Evolutionary conservation across 2,888 invertebrate genomes (phyloP), one percentile per base, ranked within the genome.

Genomic region (Dysmachus trigonus): DNA sequence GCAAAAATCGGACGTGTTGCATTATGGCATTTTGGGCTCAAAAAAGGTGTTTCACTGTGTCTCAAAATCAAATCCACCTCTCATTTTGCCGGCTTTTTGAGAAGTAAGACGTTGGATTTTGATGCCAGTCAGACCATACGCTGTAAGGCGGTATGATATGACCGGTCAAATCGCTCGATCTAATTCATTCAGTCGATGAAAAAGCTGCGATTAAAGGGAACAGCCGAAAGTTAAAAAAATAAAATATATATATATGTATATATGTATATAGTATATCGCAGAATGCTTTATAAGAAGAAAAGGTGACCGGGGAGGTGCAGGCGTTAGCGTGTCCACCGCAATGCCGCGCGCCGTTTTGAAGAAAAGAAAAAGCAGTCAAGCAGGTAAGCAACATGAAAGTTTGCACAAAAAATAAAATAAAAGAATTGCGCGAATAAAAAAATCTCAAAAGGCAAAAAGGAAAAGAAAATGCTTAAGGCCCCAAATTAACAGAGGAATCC

Each of bases 401-500:
- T 76, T 76, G 76, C 76, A 38, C n/a, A 76, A 76, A 76, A 76
- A n/a, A n/a, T n/a, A n/a, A n/a, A n/a, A n/a, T n/a, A n/a, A 76
- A 76, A 41, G 38, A 15, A 62, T 62, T 27, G 62, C 6, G n/a
- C n/a, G 51, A 51, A 51, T 18, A 62, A 62, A 18, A 53, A 62
- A 62, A 62, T 18, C 22, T 62, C 62, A 62, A 62, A 62, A 62
- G 62, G 62, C 62, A 62, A 62, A 62, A 62, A 62, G 18, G 62
- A 62, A 62, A 62, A n/a, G n/a, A 38, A 76, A 76, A 76, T 76
- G 76, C 38, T 38, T 76, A 18, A 33, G 76, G 76, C 38, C 76
- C 62, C 76, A 38, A 76, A 76, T 76, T 76, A 62, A 76, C 76
- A 76, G 38, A 35, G 76, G 76, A 76, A 76, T 76, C 35, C 76